These are phyloP conservation scores for Sycophila sp. DNA, from an alignment of 1,140 invertebrate species.

Conservation along the genomic window DNA sequence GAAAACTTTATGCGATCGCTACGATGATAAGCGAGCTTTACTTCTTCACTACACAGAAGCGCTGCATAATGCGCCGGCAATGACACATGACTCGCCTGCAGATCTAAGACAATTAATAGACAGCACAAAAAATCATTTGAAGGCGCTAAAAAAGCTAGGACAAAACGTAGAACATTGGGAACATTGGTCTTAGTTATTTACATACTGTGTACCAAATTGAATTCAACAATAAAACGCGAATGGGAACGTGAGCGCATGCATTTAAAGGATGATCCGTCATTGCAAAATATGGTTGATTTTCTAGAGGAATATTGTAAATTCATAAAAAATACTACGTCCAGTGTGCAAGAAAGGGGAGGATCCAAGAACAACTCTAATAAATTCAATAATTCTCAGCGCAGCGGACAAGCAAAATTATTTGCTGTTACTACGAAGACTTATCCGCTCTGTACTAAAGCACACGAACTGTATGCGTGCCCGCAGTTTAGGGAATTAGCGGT, in stretches of 20 bases:
- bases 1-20: slow-evolving; percentile 4
- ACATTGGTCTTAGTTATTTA: slow-evolving; percentile 41
- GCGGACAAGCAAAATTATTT: background rate
- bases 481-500: background rate
- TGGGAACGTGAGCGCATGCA: slow-evolving; percentile 16
- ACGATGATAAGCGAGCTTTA: slow-evolving; percentile 8
- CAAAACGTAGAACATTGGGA: slow-evolving; percentile 43
- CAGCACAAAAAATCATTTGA: slow-evolving; percentile 33
- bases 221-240: slow-evolving; percentile 29
- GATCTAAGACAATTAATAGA: slow-evolving; percentile 38
- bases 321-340: background rate
- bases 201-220: slow-evolving; percentile 32
- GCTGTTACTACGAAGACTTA: background rate
- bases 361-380: background rate
- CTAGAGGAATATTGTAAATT: slow-evolving; percentile 16
- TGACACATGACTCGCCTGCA: slow-evolving; percentile 4
- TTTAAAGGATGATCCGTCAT: background rate
- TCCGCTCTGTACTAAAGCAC: background rate
- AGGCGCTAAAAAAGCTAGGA: slow-evolving; percentile 31
- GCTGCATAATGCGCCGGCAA: slow-evolving; percentile 1
- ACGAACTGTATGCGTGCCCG: slow-evolving; percentile 5
- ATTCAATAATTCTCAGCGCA: background rate
- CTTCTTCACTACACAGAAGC: slow-evolving; percentile 4
- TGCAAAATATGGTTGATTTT: background rate
- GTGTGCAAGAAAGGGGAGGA: background rate